A percentile compares a stretch with the other conserved stretches of the same genome.
Conservation (phyloP, 2,797 vertebrate genomes). For the Capromys pilorides region DNA sequence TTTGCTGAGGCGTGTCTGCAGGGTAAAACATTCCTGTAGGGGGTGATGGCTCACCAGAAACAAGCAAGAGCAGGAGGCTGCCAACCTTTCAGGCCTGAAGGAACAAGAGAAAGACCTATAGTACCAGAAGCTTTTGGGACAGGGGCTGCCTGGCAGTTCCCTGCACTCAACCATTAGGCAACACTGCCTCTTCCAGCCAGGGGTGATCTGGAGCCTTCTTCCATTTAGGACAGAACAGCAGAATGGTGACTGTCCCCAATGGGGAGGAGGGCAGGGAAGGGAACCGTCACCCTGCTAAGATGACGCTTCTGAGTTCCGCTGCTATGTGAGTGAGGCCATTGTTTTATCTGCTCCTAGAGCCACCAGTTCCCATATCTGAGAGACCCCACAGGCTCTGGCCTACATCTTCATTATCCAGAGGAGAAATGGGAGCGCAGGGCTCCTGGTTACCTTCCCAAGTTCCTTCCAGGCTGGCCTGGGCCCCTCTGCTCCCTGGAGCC, state of each 20-base stretch:
- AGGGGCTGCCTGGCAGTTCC: neutral
- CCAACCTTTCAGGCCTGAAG: neutral
- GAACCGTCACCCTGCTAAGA: neutral
- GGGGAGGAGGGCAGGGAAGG: neutral
- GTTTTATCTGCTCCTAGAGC: neutral
- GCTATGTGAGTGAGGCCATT: fast-evolving
- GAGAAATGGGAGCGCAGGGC: neutral
- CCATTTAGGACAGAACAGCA: neutral
- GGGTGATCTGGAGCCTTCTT: neutral
- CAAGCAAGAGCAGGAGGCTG: neutral
- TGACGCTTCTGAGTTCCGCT: neutral
- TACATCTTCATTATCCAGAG: neutral
- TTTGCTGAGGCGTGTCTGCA: neutral
- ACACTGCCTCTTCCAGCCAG: neutral
- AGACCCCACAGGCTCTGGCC: neutral
- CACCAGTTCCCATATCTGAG: neutral
- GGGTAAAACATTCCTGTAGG: neutral
- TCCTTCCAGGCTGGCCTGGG: neutral
- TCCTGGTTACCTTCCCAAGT: neutral
- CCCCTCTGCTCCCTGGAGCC: neutral
- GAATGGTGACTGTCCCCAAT: neutral
- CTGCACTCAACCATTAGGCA: neutral
- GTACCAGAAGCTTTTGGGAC: neutral
- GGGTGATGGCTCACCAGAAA: neutral
- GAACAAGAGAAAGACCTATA: neutral